These are phyloP conservation scores for Drosophila bifasciata DNA, from an alignment of 1,140 invertebrate species.

Conservation along the genomic window DNA sequence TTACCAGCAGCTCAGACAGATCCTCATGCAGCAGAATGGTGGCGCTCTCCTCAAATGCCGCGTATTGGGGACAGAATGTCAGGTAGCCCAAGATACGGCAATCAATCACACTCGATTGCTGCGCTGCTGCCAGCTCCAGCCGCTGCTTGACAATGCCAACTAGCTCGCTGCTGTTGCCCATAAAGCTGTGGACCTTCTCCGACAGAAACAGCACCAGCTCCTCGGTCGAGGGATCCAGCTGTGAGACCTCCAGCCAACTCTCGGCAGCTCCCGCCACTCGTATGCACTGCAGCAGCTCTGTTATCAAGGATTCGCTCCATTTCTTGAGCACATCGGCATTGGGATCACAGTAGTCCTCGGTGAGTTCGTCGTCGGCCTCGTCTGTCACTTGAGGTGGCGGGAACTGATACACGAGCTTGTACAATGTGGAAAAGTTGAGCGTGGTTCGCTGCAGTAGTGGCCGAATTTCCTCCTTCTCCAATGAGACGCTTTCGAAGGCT, in stretches of 20 bases:
- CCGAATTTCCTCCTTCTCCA: constrained; percentile 19
- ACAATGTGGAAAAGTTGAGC: constrained; percentile 62
- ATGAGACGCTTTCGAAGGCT: constrained; percentile 33
- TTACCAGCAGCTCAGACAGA: constrained; percentile 56
- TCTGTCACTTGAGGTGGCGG: constrained; percentile 35
- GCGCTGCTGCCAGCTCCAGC: constrained; percentile 29
- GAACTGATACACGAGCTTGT: constrained; percentile 59
- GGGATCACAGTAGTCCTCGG: constrained; percentile 80
- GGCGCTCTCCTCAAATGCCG: constrained; percentile 70
- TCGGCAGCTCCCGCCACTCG: constrained; percentile 51
- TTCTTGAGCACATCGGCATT: constrained; percentile 74
- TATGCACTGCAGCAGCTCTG: constrained; percentile 57
- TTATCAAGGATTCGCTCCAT: constrained; percentile 65
- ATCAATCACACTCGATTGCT: constrained; percentile 47
- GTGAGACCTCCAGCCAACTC: constrained; percentile 49
- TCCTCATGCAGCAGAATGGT: constrained; percentile 70
- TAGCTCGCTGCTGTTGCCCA: constrained; percentile 58
- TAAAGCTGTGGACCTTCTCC: constrained; percentile 58
- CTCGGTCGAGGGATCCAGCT: constrained; percentile 12
- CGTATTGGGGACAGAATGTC: constrained; percentile 50
- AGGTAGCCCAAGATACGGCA: constrained; percentile 59
- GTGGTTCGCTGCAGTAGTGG: constrained; percentile 44
- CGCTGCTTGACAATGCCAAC: constrained; percentile 61
- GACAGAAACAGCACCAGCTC: constrained; percentile 55
- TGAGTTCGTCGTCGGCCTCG: constrained; percentile 72